These are phyloP conservation scores for Xestia sexstrigata DNA, from an alignment of 2,888 invertebrate genomes.

Conservation along the genomic window DNA sequence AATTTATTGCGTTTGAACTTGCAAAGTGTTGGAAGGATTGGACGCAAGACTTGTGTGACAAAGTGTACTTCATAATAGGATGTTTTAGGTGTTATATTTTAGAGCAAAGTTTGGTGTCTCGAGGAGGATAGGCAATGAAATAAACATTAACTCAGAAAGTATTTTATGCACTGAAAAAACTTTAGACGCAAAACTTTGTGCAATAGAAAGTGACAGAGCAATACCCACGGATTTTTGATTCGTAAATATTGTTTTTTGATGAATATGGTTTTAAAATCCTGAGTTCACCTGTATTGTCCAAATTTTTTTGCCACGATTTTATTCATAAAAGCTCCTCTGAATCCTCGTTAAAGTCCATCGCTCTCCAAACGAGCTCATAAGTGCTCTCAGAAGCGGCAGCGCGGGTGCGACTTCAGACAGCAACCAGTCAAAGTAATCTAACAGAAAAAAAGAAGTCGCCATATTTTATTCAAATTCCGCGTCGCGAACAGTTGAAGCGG, in stretches of 20 bases:
- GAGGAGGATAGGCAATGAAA: not conserved
- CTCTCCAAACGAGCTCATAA: conserved; percentile 51
- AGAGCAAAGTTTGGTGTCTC: not conserved
- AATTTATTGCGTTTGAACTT: conserved; percentile 66
- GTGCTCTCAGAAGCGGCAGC: conserved; percentile 42
- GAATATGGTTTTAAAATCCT: not conserved
- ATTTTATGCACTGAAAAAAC: not conserved
- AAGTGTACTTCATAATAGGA: conserved; percentile 41
- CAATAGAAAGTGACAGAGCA: not conserved
- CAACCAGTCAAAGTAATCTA: conserved; percentile 68
- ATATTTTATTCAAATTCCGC: conserved; percentile 85
- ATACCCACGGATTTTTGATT: not conserved
- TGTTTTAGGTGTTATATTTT: conserved; percentile 19
- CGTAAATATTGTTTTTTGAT: not conserved
- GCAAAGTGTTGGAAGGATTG: conserved; percentile 62
- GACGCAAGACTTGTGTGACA: conserved; percentile 30
- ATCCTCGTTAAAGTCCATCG: conserved; percentile 33
- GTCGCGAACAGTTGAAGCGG: conserved; percentile 87
- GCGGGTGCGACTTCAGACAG: conserved; percentile 41
- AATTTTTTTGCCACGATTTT: not conserved
- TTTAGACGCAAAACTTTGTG: not conserved
- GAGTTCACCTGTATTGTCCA: not conserved
- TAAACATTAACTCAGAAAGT: not conserved
- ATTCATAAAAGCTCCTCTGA: conserved; percentile 23
- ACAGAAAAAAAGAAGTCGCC: conserved; percentile 65